Evolutionary conservation across 2,888 invertebrate species (phyloP).

Genomic region (Platycheirus rosarum): DNA sequence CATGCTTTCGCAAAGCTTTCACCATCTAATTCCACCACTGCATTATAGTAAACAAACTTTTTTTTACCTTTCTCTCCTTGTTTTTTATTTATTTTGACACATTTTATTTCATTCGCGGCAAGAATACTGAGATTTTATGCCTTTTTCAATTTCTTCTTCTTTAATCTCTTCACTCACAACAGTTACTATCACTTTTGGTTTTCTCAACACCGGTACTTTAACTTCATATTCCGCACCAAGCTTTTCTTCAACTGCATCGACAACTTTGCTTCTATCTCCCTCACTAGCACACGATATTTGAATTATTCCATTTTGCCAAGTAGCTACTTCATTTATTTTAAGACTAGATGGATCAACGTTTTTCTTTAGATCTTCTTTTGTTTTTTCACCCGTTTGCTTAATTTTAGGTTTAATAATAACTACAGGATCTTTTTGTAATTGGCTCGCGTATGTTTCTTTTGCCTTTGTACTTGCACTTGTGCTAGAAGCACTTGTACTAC

Average conservation of each 20-base stretch:
- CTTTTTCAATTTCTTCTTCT: slow-evolving; percentile 9
- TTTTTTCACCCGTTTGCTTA: background rate
- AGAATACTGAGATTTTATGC: slow-evolving; percentile 2
- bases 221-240: background rate
- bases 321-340: background rate
- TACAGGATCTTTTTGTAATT: background rate
- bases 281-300: background rate
- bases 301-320: background rate
- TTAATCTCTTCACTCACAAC: slow-evolving; percentile 12
- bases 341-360: background rate
- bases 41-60: too few species aligned
- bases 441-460: background rate
- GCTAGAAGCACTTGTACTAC: too few species aligned
- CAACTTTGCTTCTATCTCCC: background rate
- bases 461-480: background rate
- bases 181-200: background rate
- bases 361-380: background rate
- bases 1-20: slow-evolving; percentile 7
- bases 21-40: background rate
- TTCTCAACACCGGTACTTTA: slow-evolving; percentile 2
- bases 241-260: background rate
- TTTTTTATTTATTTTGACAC: background rate
- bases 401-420: background rate
- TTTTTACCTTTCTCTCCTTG: too few species aligned
- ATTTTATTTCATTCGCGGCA: background rate